Evolutionary conservation across 2,113 vertebrate species (phyloP), one percentile per base, ranked within the genome.

Genomic region (Labeo rohita): DNA sequence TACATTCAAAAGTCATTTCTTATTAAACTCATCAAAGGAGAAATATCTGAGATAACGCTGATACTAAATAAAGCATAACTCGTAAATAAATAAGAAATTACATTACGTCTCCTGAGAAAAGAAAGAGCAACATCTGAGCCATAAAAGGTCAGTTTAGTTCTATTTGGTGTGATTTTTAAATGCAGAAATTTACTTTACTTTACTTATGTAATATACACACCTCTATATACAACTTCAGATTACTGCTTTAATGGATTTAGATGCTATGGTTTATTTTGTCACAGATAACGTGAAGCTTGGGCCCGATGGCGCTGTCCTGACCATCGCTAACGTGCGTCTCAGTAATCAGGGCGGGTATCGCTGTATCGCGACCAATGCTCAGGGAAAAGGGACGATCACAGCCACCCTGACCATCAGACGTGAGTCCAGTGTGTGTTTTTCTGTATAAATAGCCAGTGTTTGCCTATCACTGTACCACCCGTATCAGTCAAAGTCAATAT

Each of bases 281-380:
- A 0, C 88, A 99, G 98, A 96, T 80, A 99, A 99, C 0, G 92
- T 96, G 80, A 96, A 95, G 88, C 86, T 96, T 54, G 96, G 97
- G 3, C 84, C 95, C 66, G 96, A 96, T 0, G 96, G 97, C 84
- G 95, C 96, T 0, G 90, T 97, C 81, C 92, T 99, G 91, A 97
- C 96, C 6, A 89, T 99, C 34, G 50, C 93, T 0, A 85, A 90
- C 0, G 89, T 94, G 68, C 93, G 92, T 0, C 94, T 92, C 63
- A 89, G 88, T 85, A 98, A 99, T 94, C 97, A 97, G 0, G 98
- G 98, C 0, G 87, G 96, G 56, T 99, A 98, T 90, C 97, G 95
- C 89, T 99, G 98, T 0, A 86, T 96, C 86, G 98, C 95, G 7
- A 89, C 92, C 89, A 97, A 95, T 7, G 88, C 92, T 70, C 96